Conservation (phyloP, 2,113 vertebrate species). For the Heterotilapia buettikoferi region DNA sequence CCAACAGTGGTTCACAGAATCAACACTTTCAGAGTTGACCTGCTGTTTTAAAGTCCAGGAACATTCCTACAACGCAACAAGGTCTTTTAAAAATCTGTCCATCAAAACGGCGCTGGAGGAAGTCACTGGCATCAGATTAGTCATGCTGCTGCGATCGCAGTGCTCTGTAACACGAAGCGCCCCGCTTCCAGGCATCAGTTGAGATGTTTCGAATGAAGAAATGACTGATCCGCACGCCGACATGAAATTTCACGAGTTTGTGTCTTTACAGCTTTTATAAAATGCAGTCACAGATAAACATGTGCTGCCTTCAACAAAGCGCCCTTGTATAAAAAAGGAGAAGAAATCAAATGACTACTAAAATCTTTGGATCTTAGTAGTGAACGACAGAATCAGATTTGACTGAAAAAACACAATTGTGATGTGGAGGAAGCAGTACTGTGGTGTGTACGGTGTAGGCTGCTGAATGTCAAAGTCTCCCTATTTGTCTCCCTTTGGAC, state of each 20-base stretch:
- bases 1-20: neutral
- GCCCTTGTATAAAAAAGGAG: neutral
- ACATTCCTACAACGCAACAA: neutral
- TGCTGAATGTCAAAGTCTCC: neutral
- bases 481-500: neutral
- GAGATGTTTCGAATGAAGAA: neutral
- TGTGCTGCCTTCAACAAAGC: neutral
- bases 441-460: neutral
- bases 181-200: neutral
- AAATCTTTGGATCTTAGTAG: neutral
- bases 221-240: neutral
- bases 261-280: neutral
- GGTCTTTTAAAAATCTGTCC: neutral
- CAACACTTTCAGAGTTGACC: neutral
- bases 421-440: neutral
- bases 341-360: neutral
- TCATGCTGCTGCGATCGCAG: neutral
- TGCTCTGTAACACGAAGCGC: neutral
- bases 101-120: neutral
- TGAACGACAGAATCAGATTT: neutral
- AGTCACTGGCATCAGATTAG: neutral
- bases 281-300: neutral
- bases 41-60: neutral
- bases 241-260: neutral
- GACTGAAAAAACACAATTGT: neutral